phyloP scores from a whole-genome alignment of 2,113 vertebrate genomes.

The Tringa solitaria region DNA sequence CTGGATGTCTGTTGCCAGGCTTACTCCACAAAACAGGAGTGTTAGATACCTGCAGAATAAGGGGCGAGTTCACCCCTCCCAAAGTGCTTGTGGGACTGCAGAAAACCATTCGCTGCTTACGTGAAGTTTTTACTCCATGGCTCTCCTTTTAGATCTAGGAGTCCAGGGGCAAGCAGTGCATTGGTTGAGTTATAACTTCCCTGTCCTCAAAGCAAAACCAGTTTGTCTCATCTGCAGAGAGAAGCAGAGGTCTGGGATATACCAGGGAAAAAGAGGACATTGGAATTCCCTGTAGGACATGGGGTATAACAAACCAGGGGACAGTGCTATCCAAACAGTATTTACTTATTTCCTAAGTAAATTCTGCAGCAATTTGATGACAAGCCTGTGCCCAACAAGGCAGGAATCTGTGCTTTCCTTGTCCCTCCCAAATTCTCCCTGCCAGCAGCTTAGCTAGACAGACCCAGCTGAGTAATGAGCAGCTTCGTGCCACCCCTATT shows the following conservation, averaged over 20 bases:
- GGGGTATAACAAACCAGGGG: not conserved
- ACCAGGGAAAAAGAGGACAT: not conserved
- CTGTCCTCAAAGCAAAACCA: not conserved
- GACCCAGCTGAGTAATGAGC: not conserved
- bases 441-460: not conserved
- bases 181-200: not conserved
- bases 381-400: not conserved
- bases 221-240: not conserved
- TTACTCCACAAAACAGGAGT: not conserved
- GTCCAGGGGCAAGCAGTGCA: not conserved
- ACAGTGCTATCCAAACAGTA: not conserved
- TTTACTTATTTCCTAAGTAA: not conserved
- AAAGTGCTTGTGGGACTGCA: not conserved
- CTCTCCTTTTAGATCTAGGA: not conserved
- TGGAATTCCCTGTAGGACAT: not conserved
- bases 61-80: not conserved
- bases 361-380: not conserved
- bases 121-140: not conserved
- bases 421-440: not conserved
- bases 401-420: not conserved
- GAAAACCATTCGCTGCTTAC: not conserved
- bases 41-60: not conserved
- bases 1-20: not conserved
- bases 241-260: not conserved
- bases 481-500: not conserved